Conservation (phyloP, 35 echinoderm and acorn worm genomes). For the Eucidaris tribuloides region DNA sequence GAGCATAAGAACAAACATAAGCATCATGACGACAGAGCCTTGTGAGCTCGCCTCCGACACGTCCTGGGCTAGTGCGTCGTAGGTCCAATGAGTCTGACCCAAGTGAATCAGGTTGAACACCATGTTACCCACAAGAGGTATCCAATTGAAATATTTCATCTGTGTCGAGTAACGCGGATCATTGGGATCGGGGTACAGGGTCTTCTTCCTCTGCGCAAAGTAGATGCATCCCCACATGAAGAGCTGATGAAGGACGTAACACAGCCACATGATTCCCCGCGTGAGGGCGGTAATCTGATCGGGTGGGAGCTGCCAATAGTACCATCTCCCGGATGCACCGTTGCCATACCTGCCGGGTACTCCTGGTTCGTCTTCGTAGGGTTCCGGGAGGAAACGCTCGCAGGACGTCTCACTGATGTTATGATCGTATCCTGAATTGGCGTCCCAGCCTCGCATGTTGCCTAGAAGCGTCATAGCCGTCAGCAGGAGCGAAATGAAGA, state of each 20-base stretch:
- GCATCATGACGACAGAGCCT: conserved; percentile 82
- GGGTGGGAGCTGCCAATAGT: conserved; percentile 87
- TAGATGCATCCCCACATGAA: conserved; percentile 80
- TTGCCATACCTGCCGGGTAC: conserved; percentile 49
- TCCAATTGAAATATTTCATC: conserved; percentile 56
- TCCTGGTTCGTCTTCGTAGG: conserved; percentile 36
- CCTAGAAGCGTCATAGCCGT: conserved; percentile 55
- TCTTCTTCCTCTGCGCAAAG: conserved; percentile 64
- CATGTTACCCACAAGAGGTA: conserved; percentile 56
- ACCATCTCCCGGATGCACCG: conserved; percentile 62
- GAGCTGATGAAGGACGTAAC: conserved; percentile 76
- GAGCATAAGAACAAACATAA: conserved; percentile 71
- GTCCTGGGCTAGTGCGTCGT: conserved; percentile 82
- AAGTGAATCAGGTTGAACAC: conserved; percentile 78
- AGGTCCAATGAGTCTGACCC: conserved; percentile 71
- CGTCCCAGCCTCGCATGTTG: conserved; percentile 66
- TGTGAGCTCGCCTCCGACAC: conserved; percentile 77
- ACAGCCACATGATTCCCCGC: conserved; percentile 63
- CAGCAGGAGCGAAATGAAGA: conserved; percentile 56
- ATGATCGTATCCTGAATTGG: conserved; percentile 68
- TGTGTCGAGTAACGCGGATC: conserved; percentile 49
- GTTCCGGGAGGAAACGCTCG: conserved; percentile 74
- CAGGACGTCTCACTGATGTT: conserved; percentile 65
- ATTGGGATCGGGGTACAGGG: background rate
- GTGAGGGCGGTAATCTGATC: conserved; percentile 45